Conservation (phyloP, 2,797 vertebrate species). For the Echiichthys vipera region DNA sequence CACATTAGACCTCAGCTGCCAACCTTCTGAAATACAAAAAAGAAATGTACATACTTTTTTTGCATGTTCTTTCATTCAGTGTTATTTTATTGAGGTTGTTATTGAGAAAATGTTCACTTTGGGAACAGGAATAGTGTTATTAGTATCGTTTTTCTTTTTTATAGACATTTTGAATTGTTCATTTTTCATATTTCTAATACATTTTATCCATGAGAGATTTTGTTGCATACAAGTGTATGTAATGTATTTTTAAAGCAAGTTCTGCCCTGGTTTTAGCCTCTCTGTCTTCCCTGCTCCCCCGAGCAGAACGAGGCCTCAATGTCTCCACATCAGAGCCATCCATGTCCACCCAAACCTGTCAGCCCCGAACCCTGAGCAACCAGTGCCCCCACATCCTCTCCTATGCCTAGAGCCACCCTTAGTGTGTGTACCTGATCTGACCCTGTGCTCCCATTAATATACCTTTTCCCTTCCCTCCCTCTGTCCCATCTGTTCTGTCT, state of each 20-base stretch:
- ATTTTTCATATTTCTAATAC: not conserved
- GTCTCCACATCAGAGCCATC: constrained; percentile 62
- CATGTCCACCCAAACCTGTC: constrained; percentile 65
- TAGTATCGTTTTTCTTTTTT: not conserved
- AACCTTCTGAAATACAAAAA: not conserved
- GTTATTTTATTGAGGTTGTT: not conserved
- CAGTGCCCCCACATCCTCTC: constrained; percentile 59
- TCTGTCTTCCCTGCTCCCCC: constrained; percentile 44
- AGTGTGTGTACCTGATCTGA: constrained; percentile 81
- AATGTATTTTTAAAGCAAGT: constrained; percentile 7
- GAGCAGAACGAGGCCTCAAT: constrained; percentile 55
- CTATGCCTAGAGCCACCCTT: constrained; percentile 63
- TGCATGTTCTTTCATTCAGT: not conserved
- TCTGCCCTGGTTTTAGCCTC: constrained; percentile 40
- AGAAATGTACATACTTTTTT: not conserved
- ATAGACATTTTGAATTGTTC: not conserved
- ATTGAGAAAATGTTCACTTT: not conserved
- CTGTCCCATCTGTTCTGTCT: constrained; percentile 67
- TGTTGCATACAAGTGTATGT: constrained; percentile 38
- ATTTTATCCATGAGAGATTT: not conserved
- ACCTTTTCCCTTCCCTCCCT: constrained; percentile 64
- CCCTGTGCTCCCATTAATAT: constrained; percentile 82
- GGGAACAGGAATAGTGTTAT: not conserved
- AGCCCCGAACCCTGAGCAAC: constrained; percentile 57
- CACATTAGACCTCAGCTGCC: constrained; percentile 1